These are phyloP conservation scores for Micromesistius poutassou DNA, from an alignment of 2,797 vertebrate genomes.

Conservation along the genomic window DNA sequence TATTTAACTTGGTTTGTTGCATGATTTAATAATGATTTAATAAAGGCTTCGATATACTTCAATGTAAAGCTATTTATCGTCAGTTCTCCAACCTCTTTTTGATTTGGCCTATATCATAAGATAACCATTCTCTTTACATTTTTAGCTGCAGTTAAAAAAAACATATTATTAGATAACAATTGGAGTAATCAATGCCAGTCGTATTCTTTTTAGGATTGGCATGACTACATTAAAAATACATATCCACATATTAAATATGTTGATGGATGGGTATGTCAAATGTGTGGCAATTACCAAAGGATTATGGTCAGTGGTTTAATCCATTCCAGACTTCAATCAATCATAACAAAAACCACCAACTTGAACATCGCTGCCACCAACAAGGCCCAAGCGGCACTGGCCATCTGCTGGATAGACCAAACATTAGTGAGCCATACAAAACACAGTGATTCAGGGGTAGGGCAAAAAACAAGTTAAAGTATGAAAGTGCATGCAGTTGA, in stretches of 20 bases:
- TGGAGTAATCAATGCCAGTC: too few relatives aligned
- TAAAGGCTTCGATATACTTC: not conserved
- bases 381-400: not conserved
- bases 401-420: not conserved
- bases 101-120: not conserved
- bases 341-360: not conserved
- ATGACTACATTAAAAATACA: too few relatives aligned
- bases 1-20: not conserved
- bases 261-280: too few relatives aligned
- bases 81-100: not conserved
- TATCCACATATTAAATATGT: not conserved
- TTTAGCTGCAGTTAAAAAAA: not conserved
- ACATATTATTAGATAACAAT: not conserved
- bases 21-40: not conserved
- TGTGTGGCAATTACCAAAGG: too few relatives aligned
- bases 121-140: not conserved
- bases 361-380: not conserved
- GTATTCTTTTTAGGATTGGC: too few relatives aligned
- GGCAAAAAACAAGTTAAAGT: not conserved
- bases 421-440: not conserved
- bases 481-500: too few relatives aligned
- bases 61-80: not conserved
- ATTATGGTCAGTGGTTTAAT: not conserved
- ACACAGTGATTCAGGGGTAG: not conserved
- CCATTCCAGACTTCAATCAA: not conserved